Evolutionary conservation across 2,888 invertebrate species (phyloP), one percentile per base, ranked within the genome.

Genomic region (Eilema depressum): DNA sequence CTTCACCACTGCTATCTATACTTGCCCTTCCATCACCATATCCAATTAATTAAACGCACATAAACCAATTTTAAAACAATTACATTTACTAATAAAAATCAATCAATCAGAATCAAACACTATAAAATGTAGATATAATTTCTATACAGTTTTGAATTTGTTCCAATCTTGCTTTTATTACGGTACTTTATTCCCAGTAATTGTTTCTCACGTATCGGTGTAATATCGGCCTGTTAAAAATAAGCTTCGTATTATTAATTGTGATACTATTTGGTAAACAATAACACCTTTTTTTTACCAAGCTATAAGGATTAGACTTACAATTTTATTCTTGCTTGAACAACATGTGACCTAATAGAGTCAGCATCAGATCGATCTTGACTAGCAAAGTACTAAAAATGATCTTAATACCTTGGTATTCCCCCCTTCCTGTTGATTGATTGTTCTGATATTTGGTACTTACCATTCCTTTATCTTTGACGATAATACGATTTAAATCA

Each of bases 131-230:
- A 28, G 28, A 3, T 28, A 76, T 70, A 66, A 75, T 71, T 82
- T 69, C 70, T 70, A 75, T 80, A 67, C 64, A 67, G 33, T 65
- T 33, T 37, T 60, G 63, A 69, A 74, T 82, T 80, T 75, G 75
- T 80, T 83, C 74, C 75, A 83, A 78, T 74, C 69, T 73, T 83
- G 69, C 71, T 75, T 74, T 78, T 75, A 80, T 67, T 75, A 68
- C 70, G 30, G 71, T 65, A 71, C 74, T 78, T 73, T 69, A 76
- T 74, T 74, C 66, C 53, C 57, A 69, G 68, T 71, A 59, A 74
- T 69, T 74, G 57, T 62, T 82, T 85, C 85, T 79, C 85, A 86
- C 83, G 81, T 76, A 79, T 78, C 61, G 66, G 56, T 30, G 17
- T 74, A 53, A 64, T 71, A 75, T 71, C 63, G 61, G 64, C 23